Conservation (phyloP, 2,797 vertebrate genomes). For the Chiropotes sagulatus region DNA sequence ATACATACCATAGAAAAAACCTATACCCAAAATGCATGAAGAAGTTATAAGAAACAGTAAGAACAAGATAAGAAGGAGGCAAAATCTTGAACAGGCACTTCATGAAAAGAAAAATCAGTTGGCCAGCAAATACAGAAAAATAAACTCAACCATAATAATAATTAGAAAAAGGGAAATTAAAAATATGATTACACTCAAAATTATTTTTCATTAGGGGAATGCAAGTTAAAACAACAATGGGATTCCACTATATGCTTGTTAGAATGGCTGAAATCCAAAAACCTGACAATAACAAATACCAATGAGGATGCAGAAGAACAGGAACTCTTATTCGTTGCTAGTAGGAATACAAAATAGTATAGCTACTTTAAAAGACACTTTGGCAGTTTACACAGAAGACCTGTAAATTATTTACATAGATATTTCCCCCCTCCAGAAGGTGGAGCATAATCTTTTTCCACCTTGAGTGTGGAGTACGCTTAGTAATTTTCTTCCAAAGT, state of each 20-base stretch:
- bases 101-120: conserved; percentile 8
- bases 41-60: background rate
- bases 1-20: background rate
- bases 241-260: background rate
- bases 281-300: background rate
- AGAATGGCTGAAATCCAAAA: background rate
- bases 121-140: background rate
- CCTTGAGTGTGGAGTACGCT: background rate
- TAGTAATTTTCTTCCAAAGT: background rate
- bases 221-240: background rate
- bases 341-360: background rate
- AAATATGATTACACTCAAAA: background rate
- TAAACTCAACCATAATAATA: background rate
- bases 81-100: background rate
- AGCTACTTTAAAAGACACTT: background rate
- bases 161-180: background rate
- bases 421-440: background rate
- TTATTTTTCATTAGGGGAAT: background rate
- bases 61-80: background rate
- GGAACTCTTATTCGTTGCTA: background rate
- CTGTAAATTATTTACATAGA: background rate
- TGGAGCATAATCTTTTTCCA: background rate
- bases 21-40: background rate
- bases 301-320: background rate
- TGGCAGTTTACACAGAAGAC: background rate